These are phyloP conservation scores for Yasuhikotakia modesta DNA, from an alignment of 2,797 vertebrate genomes.

Conservation along the genomic window DNA sequence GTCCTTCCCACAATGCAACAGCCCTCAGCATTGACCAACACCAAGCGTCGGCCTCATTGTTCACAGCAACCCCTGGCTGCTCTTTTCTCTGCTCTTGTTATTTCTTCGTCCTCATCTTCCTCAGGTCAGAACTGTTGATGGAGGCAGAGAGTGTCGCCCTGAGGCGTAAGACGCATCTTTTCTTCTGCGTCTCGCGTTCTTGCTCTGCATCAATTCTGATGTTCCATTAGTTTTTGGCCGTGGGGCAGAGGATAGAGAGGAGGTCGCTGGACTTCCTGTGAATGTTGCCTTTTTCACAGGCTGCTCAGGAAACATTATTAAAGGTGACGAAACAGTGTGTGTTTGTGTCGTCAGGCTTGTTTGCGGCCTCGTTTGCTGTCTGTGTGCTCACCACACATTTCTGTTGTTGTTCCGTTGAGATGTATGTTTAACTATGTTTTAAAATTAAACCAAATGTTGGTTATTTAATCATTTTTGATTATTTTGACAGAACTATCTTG, in stretches of 20 bases:
- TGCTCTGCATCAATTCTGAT: conserved; percentile 45
- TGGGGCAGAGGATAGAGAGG: conserved; percentile 38
- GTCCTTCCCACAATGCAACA: conserved; percentile 8
- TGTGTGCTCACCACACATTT: conserved; percentile 44
- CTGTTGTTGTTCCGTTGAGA: too few relatives aligned
- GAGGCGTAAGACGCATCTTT: conserved; percentile 52
- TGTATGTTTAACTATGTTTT: too few relatives aligned
- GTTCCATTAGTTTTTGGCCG: conserved; percentile 27
- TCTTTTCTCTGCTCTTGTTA: conserved; percentile 62
- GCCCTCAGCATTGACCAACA: conserved; percentile 23
- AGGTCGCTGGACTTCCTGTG: conserved; percentile 68
- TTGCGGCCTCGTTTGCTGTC: conserved; percentile 37
- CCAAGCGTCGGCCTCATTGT: conserved; percentile 35
- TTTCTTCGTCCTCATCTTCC: conserved; percentile 67
- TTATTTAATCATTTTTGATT: too few relatives aligned
- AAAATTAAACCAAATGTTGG: too few relatives aligned
- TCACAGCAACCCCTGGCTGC: conserved; percentile 40
- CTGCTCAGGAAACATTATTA: conserved; percentile 69
- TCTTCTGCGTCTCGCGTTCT: conserved; percentile 40
- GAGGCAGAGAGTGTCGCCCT: conserved; percentile 58
- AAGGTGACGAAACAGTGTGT: conserved; percentile 65
- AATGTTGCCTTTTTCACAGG: conserved; percentile 68
- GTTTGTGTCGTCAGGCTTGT: conserved; percentile 66
- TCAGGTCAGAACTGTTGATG: conserved; percentile 73
- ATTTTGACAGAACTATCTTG: too few relatives aligned